Percentiles rank a stretch among this genome's conserved stretches.
phyloP scores from a whole-genome alignment of 2,797 vertebrate genomes.

The Sebastiscus albofasciatus region DNA sequence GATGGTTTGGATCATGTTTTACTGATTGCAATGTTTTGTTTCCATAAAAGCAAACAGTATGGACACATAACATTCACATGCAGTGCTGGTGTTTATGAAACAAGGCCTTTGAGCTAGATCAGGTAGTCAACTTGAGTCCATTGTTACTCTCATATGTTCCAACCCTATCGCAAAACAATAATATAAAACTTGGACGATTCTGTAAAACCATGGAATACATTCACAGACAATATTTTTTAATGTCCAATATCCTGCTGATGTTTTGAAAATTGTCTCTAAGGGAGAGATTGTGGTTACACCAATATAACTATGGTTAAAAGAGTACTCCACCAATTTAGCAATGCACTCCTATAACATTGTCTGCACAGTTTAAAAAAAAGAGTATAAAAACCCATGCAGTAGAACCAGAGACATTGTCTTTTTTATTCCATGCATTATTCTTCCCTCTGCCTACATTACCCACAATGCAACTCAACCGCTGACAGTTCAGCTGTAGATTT shows the following conservation, averaged over 20 bases:
- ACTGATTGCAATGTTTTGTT: constrained; percentile 50
- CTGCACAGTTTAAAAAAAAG: too few species aligned
- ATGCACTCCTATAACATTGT: too few species aligned
- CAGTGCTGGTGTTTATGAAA: constrained; percentile 32
- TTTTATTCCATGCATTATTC: too few species aligned
- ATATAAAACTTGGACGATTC: background rate
- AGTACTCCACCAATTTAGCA: background rate
- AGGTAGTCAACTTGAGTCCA: background rate
- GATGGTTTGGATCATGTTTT: constrained; percentile 37
- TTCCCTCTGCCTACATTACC: too few species aligned
- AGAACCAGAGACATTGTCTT: too few species aligned
- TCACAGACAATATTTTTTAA: background rate
- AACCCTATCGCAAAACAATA: background rate
- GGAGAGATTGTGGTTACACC: background rate
- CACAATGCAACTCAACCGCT: too few species aligned
- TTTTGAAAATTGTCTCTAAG: background rate
- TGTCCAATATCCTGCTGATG: background rate
- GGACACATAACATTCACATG: constrained; percentile 8
- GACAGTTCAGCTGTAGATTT: too few species aligned
- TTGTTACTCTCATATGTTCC: background rate
- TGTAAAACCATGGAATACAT: background rate
- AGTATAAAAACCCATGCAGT: too few species aligned
- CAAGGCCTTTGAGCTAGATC: background rate
- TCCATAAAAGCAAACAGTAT: constrained; percentile 43
- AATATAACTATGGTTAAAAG: background rate